A percentile compares a stretch with the other conserved stretches of the same genome.
These are phyloP conservation scores for Epistrophella euchroma DNA, from an alignment of 2,888 invertebrate genomes.

Conservation along the genomic window DNA sequence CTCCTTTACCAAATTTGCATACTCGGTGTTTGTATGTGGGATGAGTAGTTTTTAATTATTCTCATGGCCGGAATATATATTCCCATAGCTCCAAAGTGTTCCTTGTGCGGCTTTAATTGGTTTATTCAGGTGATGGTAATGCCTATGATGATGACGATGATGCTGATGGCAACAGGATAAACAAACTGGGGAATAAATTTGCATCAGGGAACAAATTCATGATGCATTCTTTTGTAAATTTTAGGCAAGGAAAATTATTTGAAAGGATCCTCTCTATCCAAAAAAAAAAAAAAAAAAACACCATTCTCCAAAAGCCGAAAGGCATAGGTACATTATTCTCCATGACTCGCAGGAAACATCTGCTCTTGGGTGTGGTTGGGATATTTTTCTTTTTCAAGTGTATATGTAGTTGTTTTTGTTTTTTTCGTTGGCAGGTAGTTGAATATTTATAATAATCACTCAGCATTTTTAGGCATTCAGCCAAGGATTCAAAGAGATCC, in stretches of 20 bases:
- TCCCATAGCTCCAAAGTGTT: background rate
- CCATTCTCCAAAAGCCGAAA: background rate
- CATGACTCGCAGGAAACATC: slow-evolving; percentile 41
- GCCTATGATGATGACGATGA: slow-evolving; percentile 1
- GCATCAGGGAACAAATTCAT: slow-evolving; percentile 47
- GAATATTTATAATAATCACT: slow-evolving; percentile 44
- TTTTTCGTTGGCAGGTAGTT: slow-evolving; percentile 42
- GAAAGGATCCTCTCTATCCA: background rate
- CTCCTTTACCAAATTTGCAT: slow-evolving; percentile 60
- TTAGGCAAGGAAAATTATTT: slow-evolving; percentile 17
- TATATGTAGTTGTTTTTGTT: slow-evolving; percentile 1
- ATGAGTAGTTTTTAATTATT: slow-evolving; percentile 57
- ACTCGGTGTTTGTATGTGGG: background rate
- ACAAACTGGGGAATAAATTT: slow-evolving; percentile 56
- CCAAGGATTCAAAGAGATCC: slow-evolving; percentile 42
- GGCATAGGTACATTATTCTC: background rate
- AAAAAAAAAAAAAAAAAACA: background rate
- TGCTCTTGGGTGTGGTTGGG: slow-evolving; percentile 31
- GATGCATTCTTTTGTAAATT: slow-evolving; percentile 48
- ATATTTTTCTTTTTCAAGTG: slow-evolving; percentile 24
- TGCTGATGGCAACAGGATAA: slow-evolving; percentile 28
- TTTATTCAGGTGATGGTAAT: slow-evolving; percentile 46
- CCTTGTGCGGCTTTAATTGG: slow-evolving; percentile 54
- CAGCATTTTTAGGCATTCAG: slow-evolving; percentile 52
- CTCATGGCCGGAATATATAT: slow-evolving; percentile 49